phyloP scores from a whole-genome alignment of 2,797 vertebrate species.

The Periparus ater region DNA sequence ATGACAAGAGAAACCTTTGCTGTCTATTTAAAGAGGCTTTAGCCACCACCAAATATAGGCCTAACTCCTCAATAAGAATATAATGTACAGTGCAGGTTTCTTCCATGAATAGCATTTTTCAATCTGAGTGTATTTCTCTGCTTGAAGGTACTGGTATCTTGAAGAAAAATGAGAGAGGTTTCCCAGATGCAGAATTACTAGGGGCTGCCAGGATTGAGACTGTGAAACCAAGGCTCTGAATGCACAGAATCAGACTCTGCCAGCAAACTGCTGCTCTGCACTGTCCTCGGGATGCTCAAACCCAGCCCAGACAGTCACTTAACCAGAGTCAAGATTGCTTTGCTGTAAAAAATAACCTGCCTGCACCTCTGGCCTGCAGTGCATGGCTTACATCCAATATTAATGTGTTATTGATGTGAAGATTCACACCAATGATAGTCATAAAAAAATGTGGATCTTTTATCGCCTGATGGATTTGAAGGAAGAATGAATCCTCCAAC shows the following conservation, averaged over 20 bases:
- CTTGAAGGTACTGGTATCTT: not conserved
- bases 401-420: not conserved
- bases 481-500: not conserved
- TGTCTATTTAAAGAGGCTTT: not conserved
- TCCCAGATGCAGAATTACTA: not conserved
- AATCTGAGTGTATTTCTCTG: not conserved
- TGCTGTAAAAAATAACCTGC: not conserved
- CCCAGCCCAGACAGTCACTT: not conserved
- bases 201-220: not conserved
- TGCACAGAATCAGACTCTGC: not conserved
- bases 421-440: not conserved
- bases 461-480: not conserved
- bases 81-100: not conserved
- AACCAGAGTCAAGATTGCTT: not conserved
- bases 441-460: not conserved
- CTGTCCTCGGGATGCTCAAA: not conserved
- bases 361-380: not conserved
- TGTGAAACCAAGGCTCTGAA: not conserved
- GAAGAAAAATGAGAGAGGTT: not conserved
- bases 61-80: not conserved
- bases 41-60: not conserved
- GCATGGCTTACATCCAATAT: not conserved
- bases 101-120: not conserved
- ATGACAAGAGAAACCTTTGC: not conserved
- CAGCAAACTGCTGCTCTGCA: not conserved